Base-by-base conservation (phyloP, 2,888 invertebrate species). In the Mesorhabditis sp. region DNA sequence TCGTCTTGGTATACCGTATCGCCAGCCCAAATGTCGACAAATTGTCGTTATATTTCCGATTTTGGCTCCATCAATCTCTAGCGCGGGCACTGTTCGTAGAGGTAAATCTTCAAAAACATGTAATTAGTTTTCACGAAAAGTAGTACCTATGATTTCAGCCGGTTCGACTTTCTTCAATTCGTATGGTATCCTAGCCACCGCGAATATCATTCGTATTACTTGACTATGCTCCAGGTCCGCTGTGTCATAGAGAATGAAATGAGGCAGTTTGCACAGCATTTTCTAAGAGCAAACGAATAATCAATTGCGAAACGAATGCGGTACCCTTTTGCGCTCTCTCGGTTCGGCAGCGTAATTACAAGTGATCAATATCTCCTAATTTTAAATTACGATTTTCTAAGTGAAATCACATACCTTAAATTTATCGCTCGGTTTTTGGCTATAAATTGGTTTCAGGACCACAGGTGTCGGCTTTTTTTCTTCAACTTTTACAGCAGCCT, bases 1-100 rank as follows among this genome's bases (percentile, higher is more conserved):
- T 50, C 7, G n/a, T 28, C 28, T 28, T 28, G 28, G 28, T 28
- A 28, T 28, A 79, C 79, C 77, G 72, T 76, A 79, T 76, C 79
- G 71, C 79, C 79, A 79, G 41, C 73, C 77, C 45, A 79, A 73
- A 70, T 79, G 79, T 67, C 78, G 70, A 69, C 79, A 79, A 69
- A 79, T 79, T 6, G 79, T 76, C 6, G 74, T 69, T 42, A 78
- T 68, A 67, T 73, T 74, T 65, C 78, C 76, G 15, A 76, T 70
- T 45, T 74, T 75, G 44, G 73, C 67, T 50, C 74, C 75, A 64
- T 79, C 75, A 68, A 79, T 74, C 68, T 79, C 76, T 5, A 79
- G 70, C 66, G 73, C 70, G n/a, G 79, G 79, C 44, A 77, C 70
- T n/a, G 74, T 72, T 58, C 74, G 74, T 67, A 74, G 77, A 6